Evolutionary conservation across 2,797 vertebrate genomes (phyloP).

Genomic region (Pipistrellus nathusii): DNA sequence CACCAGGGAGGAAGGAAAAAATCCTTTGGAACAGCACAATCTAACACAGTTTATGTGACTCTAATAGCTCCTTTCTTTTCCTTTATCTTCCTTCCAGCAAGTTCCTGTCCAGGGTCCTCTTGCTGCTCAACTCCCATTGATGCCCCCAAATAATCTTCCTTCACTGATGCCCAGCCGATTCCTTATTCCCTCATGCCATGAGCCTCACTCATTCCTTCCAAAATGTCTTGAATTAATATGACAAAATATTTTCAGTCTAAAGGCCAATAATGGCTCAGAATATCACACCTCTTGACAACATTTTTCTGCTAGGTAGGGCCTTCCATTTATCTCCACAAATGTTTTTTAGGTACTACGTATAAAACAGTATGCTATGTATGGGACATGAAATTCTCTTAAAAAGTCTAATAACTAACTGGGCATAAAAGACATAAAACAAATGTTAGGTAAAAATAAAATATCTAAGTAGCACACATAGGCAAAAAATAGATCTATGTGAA

Average conservation of each 20-base stretch:
- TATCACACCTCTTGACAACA: not conserved
- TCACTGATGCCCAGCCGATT: not conserved
- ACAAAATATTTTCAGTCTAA: not conserved
- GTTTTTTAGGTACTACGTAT: not conserved
- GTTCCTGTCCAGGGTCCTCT: not conserved
- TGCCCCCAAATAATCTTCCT: not conserved
- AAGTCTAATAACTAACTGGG: not conserved
- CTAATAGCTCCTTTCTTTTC: not conserved
- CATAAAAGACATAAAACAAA: slow-evolving; percentile 16
- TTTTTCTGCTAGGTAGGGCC: not conserved
- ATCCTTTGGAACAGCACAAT: not conserved
- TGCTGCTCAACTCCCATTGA: not conserved
- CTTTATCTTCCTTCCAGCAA: not conserved
- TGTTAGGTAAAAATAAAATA: slow-evolving; percentile 38
- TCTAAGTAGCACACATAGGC: not conserved
- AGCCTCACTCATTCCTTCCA: not conserved
- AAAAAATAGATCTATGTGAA: slow-evolving; percentile 47
- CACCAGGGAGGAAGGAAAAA: not conserved
- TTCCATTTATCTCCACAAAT: slow-evolving; percentile 4
- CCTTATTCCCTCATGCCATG: not conserved
- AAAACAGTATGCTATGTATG: not conserved
- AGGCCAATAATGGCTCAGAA: not conserved
- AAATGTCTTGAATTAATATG: not conserved
- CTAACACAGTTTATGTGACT: not conserved
- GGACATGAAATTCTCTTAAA: not conserved